Evolutionary conservation across 2,797 vertebrate genomes (phyloP).

Genomic region (Paratrypauchen microcephalus): DNA sequence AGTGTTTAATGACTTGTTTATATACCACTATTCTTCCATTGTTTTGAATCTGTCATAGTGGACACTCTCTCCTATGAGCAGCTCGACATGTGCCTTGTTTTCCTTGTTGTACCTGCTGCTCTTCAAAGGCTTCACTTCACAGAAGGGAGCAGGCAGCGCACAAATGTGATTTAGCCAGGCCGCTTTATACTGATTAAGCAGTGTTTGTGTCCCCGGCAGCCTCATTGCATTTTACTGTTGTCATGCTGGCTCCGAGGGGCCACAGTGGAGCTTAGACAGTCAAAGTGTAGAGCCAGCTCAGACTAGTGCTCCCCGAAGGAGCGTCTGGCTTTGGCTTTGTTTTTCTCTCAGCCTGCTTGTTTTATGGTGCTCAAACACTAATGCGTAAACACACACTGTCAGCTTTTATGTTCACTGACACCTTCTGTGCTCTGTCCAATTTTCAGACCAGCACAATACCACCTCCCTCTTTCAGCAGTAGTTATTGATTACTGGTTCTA

Average conservation of each 20-base stretch:
- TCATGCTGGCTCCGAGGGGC: conserved; percentile 50
- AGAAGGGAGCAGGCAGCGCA: conserved; percentile 16
- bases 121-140: conserved; percentile 41
- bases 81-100: conserved; percentile 35
- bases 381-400: conserved; percentile 7
- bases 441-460: background rate
- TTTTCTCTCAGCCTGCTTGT: conserved; percentile 22
- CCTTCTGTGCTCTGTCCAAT: conserved; percentile 2
- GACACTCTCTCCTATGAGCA: conserved; percentile 41
- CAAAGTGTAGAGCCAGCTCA: conserved; percentile 32
- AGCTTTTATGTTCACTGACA: conserved; percentile 1
- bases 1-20: background rate
- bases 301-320: conserved; percentile 33
- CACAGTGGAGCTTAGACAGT: conserved; percentile 47
- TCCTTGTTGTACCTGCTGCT: conserved; percentile 54
- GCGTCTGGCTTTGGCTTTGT: conserved; percentile 24
- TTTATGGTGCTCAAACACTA: conserved; percentile 1
- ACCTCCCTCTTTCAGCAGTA: conserved; percentile 12
- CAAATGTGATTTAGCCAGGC: conserved; percentile 29
- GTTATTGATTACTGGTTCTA: background rate
- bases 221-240: conserved; percentile 48
- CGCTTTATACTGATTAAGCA: conserved; percentile 14
- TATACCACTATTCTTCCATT: background rate
- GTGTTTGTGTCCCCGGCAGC: conserved; percentile 40
- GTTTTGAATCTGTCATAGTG: conserved; percentile 23